Conservation (phyloP, 92 coral and sea anemone genomes). For the Siderastrea siderea region DNA sequence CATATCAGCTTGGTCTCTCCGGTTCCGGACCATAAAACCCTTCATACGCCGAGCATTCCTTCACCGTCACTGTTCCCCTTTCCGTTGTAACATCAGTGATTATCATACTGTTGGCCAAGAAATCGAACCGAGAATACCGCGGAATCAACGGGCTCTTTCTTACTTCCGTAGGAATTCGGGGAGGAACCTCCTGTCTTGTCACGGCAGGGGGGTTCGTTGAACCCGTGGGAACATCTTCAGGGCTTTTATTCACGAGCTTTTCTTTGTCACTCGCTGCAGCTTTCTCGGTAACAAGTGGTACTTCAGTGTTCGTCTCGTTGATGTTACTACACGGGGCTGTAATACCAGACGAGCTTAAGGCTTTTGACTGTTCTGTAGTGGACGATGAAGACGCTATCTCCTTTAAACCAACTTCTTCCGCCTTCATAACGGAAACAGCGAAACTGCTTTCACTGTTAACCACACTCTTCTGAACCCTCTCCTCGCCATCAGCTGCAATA, state of each 20-base stretch:
- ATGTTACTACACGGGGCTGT: background rate
- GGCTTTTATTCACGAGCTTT: background rate
- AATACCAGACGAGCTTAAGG: background rate
- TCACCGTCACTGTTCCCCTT: slow-evolving; percentile 93
- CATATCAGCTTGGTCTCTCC: slow-evolving; percentile 25
- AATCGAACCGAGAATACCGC: slow-evolving; percentile 89
- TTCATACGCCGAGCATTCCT: slow-evolving; percentile 97
- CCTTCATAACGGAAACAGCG: slow-evolving; percentile 7
- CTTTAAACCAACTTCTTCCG: background rate
- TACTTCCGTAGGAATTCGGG: slow-evolving; percentile 27
- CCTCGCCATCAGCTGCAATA: slow-evolving; percentile 39
- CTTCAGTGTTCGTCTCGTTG: background rate
- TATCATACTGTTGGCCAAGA: slow-evolving; percentile 93
- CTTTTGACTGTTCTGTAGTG: background rate
- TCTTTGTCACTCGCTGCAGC: background rate
- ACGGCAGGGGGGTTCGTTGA: slow-evolving; percentile 2
- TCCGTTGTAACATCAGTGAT: slow-evolving; percentile 98
- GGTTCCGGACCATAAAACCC: slow-evolving; percentile 81
- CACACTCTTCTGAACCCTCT: slow-evolving; percentile 15
- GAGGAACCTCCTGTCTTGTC: slow-evolving; percentile 13
- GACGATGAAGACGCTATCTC: slow-evolving; percentile 12
- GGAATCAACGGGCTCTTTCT: slow-evolving; percentile 59
- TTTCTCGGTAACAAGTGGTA: slow-evolving; percentile 21
- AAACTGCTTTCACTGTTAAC: background rate
- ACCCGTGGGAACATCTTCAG: slow-evolving; percentile 11